Base-by-base conservation (phyloP, 2,888 invertebrate species). In the Xestobium rufovillosum region DNA sequence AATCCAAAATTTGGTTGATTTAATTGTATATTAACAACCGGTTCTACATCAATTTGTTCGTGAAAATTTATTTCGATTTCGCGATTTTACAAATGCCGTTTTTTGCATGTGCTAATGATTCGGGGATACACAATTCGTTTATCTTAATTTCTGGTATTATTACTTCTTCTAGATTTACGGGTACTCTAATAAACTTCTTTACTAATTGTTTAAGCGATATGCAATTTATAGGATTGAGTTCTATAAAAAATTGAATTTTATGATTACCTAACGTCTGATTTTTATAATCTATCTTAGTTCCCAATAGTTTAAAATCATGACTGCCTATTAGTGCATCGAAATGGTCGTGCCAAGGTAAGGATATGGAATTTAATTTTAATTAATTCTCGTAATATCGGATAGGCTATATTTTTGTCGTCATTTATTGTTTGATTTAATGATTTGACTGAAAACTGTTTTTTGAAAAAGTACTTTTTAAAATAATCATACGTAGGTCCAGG, bases 241-340 rank as follows among this genome's bases (percentile, higher is more conserved):
- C 36, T n/a, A 42, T 41, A 11, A 25, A 33, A 38, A 38, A 31
- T 17, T 32, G 38, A 9, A 41, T 43, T 27, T 23, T 8, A n/a
- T 12, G 26, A 3, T 28, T 14, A 13, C 23, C 12, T 41, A 37
- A 35, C 3, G 23, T 31, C 8, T 33, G 19, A 14, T 34, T 27
- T 16, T 32, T 31, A 23, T 43, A 38, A 33, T 41, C 32, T 6
- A 43, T 41, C 32, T 43, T 37, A 28, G 40, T 40, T 26, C 32
- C 15, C 26, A 43, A 13, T 28, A 28, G 25, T 38, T 40, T 36
- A 16, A 44, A 39, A 15, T 44, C 44, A 23, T 36, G 25, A 15
- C 39, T 44, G 14, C 42, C 37, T 34, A 43, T 27, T 9, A 43
- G 27, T n/a, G 42, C 44, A 19, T 44, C 42, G 25, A 37, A 44